A percentile compares a stretch with the other conserved stretches of the same genome.
phyloP scores from a whole-genome alignment of 2,113 vertebrate species.

The Grammomys surdaster region DNA sequence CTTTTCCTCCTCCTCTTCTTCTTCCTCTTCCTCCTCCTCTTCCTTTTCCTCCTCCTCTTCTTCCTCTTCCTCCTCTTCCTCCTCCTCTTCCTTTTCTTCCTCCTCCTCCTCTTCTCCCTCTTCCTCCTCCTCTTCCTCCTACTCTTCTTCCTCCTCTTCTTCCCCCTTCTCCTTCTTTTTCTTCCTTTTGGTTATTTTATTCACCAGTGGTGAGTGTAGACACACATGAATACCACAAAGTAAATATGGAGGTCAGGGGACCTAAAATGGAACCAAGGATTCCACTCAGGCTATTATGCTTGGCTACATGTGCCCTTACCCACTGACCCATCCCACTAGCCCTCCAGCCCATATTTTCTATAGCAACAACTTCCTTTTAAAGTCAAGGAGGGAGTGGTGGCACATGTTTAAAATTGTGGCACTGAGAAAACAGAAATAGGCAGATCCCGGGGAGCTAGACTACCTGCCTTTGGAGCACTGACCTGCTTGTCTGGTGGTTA shows the following conservation, averaged over 20 bases:
- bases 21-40: too few species aligned
- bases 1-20: background rate
- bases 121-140: background rate
- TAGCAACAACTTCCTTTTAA: conserved; percentile 29
- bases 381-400: background rate
- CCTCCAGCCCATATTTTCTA: conserved; percentile 33
- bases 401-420: background rate
- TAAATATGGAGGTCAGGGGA: background rate
- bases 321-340: background rate
- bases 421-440: background rate
- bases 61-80: background rate
- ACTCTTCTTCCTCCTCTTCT: too few species aligned
- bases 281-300: background rate
- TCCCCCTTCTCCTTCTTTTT: background rate
- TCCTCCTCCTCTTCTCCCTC: background rate
- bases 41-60: background rate
- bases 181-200: background rate
- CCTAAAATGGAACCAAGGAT: too few species aligned
- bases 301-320: background rate
- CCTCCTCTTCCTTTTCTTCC: too few species aligned
- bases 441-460: background rate
- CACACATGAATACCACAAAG: background rate
- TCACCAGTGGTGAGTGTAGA: background rate
- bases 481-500: background rate
- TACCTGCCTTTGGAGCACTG: background rate